These are phyloP conservation scores for Telenomus remus DNA, from an alignment of 1,140 invertebrate genomes.

Conservation along the genomic window DNA sequence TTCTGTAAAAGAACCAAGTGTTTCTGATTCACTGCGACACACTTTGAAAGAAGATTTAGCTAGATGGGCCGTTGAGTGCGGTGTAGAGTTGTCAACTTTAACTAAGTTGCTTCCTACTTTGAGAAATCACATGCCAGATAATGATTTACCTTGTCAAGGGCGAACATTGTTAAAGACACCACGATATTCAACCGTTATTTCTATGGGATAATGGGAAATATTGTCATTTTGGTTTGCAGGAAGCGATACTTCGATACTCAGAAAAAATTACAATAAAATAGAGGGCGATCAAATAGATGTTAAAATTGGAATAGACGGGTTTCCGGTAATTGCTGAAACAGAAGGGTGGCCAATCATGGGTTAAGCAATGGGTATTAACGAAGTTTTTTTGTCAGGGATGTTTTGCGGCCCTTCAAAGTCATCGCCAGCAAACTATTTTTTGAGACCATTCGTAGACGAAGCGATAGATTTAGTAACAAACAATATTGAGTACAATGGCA, in stretches of 20 bases:
- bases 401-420: conserved; percentile 42
- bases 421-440: conserved; percentile 17
- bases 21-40: background rate
- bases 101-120: conserved; percentile 4
- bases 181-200: conserved; percentile 5
- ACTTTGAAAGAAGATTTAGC: background rate
- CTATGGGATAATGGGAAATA: conserved; percentile 9
- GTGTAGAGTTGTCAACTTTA: background rate
- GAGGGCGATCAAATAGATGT: background rate
- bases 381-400: conserved; percentile 26
- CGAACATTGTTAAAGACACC: conserved; percentile 16
- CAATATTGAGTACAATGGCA: conserved; percentile 12
- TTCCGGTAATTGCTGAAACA: conserved; percentile 9
- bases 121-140: background rate
- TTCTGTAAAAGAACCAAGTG: background rate
- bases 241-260: background rate
- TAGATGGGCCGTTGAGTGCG: background rate
- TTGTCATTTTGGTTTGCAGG: conserved; percentile 6
- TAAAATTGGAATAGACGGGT: conserved; percentile 20
- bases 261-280: background rate
- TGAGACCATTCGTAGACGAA: conserved; percentile 42
- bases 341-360: conserved; percentile 45
- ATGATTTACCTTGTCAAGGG: background rate
- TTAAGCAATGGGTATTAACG: background rate
- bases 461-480: conserved; percentile 8